These are phyloP conservation scores for Squalus acanthias DNA, from an alignment of 2,797 vertebrate genomes.

Conservation along the genomic window DNA sequence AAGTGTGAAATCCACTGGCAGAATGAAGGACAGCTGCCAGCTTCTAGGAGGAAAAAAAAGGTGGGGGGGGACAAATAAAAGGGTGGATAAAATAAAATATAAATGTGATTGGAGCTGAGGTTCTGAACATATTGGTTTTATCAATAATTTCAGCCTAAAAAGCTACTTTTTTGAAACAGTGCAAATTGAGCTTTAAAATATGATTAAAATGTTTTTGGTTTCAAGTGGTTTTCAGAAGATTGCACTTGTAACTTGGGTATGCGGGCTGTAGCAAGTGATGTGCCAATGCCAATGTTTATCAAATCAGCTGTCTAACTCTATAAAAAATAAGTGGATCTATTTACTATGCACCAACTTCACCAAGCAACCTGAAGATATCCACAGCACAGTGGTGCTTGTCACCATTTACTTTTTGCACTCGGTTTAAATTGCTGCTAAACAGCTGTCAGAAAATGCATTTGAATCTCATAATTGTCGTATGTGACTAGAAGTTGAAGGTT, in stretches of 20 bases:
- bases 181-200: not conserved
- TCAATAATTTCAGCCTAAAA: not conserved
- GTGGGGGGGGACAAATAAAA: too few relatives aligned
- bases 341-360: not conserved
- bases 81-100: too few relatives aligned
- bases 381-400: not conserved
- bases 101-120: too few relatives aligned
- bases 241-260: not conserved
- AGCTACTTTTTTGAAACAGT: not conserved
- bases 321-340: not conserved
- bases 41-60: too few relatives aligned
- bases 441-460: not conserved
- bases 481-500: not conserved
- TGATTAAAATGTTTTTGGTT: not conserved
- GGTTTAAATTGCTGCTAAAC: not conserved
- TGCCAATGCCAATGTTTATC: not conserved
- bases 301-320: not conserved
- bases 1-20: too few relatives aligned
- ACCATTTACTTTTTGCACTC: not conserved
- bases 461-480: not conserved
- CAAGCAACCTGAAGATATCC: not conserved
- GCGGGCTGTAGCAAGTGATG: not conserved
- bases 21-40: too few relatives aligned
- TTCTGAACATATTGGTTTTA: not conserved
- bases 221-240: not conserved